phyloP scores from a whole-genome alignment of 2,888 invertebrate genomes.

The Slavum lentiscoides region DNA sequence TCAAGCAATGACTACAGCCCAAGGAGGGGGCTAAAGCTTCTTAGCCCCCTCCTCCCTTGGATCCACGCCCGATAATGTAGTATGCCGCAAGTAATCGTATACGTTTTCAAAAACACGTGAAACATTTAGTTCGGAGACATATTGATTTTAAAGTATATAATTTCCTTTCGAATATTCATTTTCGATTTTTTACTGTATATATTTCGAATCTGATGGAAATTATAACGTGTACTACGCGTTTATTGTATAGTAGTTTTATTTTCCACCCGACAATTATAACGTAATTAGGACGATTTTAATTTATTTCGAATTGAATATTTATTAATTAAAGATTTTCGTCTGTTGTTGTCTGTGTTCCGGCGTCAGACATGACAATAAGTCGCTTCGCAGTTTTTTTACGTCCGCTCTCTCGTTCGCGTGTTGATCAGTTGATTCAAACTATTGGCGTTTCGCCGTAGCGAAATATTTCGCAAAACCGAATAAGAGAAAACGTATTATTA shows the following conservation, averaged over 20 bases:
- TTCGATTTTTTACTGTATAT: not conserved
- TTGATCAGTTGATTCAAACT: not conserved
- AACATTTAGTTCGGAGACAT: too few species aligned
- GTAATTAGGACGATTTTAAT: not conserved
- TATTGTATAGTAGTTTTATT: not conserved
- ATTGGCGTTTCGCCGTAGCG: not conserved
- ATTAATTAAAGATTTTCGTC: not conserved
- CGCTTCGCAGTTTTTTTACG: not conserved
- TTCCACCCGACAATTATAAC: not conserved
- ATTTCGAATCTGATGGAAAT: not conserved
- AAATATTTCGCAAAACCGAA: not conserved
- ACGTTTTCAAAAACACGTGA: too few species aligned
- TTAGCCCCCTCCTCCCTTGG: too few species aligned
- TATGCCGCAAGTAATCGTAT: too few species aligned
- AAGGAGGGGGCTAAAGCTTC: too few species aligned
- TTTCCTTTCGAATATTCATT: too few species aligned
- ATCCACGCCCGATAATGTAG: too few species aligned
- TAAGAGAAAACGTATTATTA: not conserved
- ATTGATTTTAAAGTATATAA: too few species aligned
- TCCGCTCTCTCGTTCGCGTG: not conserved
- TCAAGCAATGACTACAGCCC: too few species aligned
- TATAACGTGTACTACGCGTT: not conserved
- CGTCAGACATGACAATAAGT: not conserved
- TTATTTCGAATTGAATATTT: not conserved
- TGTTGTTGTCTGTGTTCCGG: not conserved